These are phyloP conservation scores for Typhlichthys subterraneus DNA, from an alignment of 2,797 vertebrate species.

Conservation along the genomic window DNA sequence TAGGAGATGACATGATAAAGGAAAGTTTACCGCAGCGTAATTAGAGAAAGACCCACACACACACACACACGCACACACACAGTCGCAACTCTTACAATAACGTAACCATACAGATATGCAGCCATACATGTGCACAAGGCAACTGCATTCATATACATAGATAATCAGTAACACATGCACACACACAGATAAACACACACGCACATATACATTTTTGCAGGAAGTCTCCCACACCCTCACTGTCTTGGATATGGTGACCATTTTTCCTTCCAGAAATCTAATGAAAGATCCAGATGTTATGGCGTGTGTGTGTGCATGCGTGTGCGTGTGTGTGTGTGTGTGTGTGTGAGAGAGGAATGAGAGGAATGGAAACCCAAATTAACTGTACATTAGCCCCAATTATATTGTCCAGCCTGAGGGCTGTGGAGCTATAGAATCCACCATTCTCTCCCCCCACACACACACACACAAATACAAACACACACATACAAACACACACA, in stretches of 20 bases:
- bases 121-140: neutral
- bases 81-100: slow-evolving; percentile 3
- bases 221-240: neutral
- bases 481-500: no score
- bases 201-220: slow-evolving; percentile 1
- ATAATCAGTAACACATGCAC: neutral
- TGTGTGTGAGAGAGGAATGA: neutral
- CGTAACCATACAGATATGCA: neutral
- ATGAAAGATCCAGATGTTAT: slow-evolving; percentile 69
- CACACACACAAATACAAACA: neutral
- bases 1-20: slow-evolving; percentile 3
- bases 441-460: neutral
- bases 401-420: slow-evolving; percentile 34
- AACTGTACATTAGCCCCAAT: slow-evolving; percentile 50
- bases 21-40: neutral
- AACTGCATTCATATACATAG: neutral
- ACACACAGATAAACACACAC: slow-evolving; percentile 10
- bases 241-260: slow-evolving; percentile 5
- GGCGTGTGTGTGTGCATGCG: slow-evolving; percentile 15
- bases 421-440: slow-evolving; percentile 23
- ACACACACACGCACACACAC: slow-evolving; percentile 14
- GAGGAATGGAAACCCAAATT: slow-evolving; percentile 23
- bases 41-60: neutral
- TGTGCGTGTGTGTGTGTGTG: slow-evolving; percentile 2
- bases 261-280: slow-evolving; percentile 36